A percentile compares a stretch with the other conserved stretches of the same genome.
phyloP scores from a whole-genome alignment of 2,888 invertebrate genomes.

The Drosophila pegasa region DNA sequence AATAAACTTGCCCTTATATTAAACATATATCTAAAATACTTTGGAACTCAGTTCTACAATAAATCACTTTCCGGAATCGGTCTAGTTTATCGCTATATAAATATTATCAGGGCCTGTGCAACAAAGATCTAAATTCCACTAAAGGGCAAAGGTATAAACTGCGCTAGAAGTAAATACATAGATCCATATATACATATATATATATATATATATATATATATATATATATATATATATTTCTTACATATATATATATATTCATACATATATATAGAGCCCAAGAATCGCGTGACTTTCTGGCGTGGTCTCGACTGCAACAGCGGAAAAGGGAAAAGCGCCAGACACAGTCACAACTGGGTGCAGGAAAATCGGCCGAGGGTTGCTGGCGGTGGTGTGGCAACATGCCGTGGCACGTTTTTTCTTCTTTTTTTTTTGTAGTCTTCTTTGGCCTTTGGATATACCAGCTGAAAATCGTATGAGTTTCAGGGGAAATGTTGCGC shows the following conservation, averaged over 20 bases:
- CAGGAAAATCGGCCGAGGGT: slow-evolving; percentile 28
- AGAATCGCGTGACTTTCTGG: slow-evolving; percentile 69
- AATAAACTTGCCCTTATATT: neutral
- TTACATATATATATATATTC: neutral
- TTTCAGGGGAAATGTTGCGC: slow-evolving; percentile 80
- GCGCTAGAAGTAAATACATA: neutral
- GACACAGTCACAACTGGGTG: slow-evolving; percentile 30
- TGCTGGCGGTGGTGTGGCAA: slow-evolving; percentile 36
- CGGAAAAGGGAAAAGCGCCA: slow-evolving; percentile 43
- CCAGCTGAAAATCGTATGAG: slow-evolving; percentile 82
- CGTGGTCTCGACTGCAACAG: slow-evolving; percentile 7
- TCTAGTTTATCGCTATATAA: neutral
- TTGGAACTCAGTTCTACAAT: neutral
- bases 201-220: neutral
- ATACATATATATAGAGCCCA: neutral
- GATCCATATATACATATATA: too few species aligned
- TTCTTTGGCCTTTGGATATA: slow-evolving; percentile 68
- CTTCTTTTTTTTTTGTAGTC: slow-evolving; percentile 50
- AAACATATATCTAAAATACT: neutral
- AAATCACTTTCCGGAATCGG: too few species aligned
- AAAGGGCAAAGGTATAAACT: slow-evolving; percentile 2
- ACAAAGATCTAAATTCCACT: neutral
- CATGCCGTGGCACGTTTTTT: slow-evolving; percentile 69
- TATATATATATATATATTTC: too few species aligned
- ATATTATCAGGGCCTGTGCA: too few species aligned